These are phyloP conservation scores for Porites lobata DNA, from an alignment of 92 coral and sea anemone species.

Conservation along the genomic window DNA sequence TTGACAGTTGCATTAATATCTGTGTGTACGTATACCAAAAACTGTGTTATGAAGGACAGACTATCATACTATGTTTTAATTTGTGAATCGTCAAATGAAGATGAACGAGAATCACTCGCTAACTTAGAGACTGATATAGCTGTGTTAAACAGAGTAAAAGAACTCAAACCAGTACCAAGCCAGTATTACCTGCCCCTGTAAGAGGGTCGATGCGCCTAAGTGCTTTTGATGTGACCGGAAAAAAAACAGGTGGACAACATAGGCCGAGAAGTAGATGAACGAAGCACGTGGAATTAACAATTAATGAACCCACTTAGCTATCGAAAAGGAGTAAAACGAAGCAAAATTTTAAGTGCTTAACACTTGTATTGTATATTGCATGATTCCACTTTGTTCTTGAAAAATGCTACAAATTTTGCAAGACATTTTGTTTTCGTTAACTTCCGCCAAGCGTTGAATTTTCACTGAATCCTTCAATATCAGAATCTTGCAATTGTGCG, in stretches of 20 bases:
- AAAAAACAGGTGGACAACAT: not conserved
- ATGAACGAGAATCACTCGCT: no score
- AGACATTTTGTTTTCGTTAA: not conserved
- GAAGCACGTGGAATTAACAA: constrained; percentile 16
- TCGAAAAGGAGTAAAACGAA: not conserved
- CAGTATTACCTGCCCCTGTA: not conserved
- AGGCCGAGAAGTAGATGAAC: not conserved
- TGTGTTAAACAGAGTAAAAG: no score
- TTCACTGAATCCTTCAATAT: not conserved
- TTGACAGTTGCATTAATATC: not conserved
- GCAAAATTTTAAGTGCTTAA: not conserved
- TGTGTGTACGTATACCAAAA: not conserved
- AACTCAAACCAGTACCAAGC: no score
- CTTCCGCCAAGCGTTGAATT: not conserved
- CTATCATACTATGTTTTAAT: no score
- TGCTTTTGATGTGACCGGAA: not conserved
- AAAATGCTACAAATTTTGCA: not conserved
- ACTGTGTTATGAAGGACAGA: no score
- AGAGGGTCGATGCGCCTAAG: not conserved
- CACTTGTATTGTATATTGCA: not conserved
- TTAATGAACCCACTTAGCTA: not conserved
- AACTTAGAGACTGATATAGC: no score
- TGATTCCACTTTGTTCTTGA: not conserved
- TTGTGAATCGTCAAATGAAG: no score
- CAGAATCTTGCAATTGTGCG: not conserved